Conservation (phyloP, 2,797 vertebrate genomes). For the Chanos chanos region DNA sequence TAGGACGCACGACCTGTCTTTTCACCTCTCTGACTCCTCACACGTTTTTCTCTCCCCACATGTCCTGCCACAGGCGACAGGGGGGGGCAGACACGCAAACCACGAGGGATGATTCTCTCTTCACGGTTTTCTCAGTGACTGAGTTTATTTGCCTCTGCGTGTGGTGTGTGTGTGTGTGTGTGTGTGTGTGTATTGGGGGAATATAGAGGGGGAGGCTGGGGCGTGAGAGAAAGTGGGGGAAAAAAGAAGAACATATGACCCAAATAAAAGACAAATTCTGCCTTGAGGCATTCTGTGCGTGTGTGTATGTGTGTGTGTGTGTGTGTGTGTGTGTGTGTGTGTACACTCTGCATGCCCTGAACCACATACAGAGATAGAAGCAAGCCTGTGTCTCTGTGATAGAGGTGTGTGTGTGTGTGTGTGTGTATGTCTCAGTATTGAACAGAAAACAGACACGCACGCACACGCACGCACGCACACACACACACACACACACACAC, state of each 20-base stretch:
- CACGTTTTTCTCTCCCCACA: conserved; percentile 63
- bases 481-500: neutral
- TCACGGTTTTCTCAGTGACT: neutral
- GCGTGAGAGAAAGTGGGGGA: neutral
- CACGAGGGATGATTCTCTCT: too few relatives aligned
- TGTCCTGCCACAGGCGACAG: conserved; percentile 54
- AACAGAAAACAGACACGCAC: neutral
- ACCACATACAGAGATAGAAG: neutral
- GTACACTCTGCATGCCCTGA: neutral
- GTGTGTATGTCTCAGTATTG: too few relatives aligned
- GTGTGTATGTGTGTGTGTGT: neutral
- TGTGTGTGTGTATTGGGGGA: conserved; percentile 28
- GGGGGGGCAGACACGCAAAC: conserved; percentile 48
- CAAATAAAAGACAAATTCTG: too few relatives aligned
- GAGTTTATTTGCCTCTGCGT: too few relatives aligned
- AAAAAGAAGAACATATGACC: neutral
- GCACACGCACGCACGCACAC: neutral
- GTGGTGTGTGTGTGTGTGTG: neutral
- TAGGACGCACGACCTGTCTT: neutral
- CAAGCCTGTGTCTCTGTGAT: neutral
- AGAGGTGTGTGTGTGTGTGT: neutral
- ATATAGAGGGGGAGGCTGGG: conserved; percentile 13
- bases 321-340: neutral
- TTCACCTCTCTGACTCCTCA: neutral
- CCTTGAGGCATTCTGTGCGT: neutral